Base-by-base conservation (phyloP, 2,113 vertebrate species). In the Limnothrissa miodon region DNA sequence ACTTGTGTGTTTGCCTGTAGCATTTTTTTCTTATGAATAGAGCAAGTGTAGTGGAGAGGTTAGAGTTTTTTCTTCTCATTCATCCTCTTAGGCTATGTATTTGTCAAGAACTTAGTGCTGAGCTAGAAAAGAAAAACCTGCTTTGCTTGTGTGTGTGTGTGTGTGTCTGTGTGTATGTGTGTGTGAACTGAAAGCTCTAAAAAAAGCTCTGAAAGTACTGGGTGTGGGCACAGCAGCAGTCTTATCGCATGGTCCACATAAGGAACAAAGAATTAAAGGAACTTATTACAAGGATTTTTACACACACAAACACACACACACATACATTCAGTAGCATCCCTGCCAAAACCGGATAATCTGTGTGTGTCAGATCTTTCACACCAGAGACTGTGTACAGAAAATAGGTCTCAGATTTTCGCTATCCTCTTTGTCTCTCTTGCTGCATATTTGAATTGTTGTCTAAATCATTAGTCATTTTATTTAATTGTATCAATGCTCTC, bases 191-290 rank as follows among this genome's bases (percentile, higher is more conserved):
- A 74, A 74, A 74, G 66, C 66, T 25, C 59, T 66, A 66, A 33
- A 36, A 13, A 36, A 74, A 74, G 45, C 62, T 6, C n/a, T n/a
- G n/a, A 45, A 10, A 45, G 48, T 42, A 23, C 81, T 36, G 59
- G 56, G 53, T 82, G 59, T 66, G 66, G 66, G 66, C 66, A 62
- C 59, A 62, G 51, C 80, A 81, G 51, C 39, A 74, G 42, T 59
- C 81, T 82, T 74, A 82, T 82, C 42, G 15, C 81, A 70, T 42
- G 59, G 59, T 45, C 59, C 44, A 44, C 23, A 44, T 66, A n/a
- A 36, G 29, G 66, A 74, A 74, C 66, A 74, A 74, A 74, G 66
- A 39, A 74, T 74, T 29, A 74, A 74, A 33, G 80, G 62, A 78
- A 78, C 81, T 84, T 42, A 45, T 56, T 29, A n/a, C 44, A 56